A percentile compares a stretch with the other conserved stretches of the same genome.
phyloP scores from a whole-genome alignment of 2,113 vertebrate genomes.

The Archilochus colubris region DNA sequence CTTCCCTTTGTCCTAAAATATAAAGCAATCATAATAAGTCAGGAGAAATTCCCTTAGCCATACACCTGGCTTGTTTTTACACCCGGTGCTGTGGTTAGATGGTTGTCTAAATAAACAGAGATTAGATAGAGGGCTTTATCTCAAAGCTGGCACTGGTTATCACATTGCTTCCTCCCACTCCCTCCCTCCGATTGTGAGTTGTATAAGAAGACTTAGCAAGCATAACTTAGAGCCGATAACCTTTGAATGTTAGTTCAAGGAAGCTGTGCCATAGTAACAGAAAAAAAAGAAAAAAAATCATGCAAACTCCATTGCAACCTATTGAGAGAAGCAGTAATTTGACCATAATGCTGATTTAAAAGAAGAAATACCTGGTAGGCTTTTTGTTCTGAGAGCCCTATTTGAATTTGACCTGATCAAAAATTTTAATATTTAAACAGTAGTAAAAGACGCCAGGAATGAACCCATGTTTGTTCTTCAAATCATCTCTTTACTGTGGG shows the following conservation, averaged over 20 bases:
- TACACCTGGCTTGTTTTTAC: slow-evolving; percentile 56
- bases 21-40: background rate
- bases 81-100: slow-evolving; percentile 15
- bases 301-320: background rate
- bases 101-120: slow-evolving; percentile 80
- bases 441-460: background rate
- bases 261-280: slow-evolving; percentile 55
- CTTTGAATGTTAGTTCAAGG: slow-evolving; percentile 70
- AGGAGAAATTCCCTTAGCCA: slow-evolving; percentile 34
- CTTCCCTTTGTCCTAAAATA: slow-evolving; percentile 52
- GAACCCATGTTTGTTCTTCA: slow-evolving; percentile 3
- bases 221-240: slow-evolving; percentile 74
- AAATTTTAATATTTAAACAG: slow-evolving; percentile 38
- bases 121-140: slow-evolving; percentile 78
- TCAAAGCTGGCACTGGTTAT: slow-evolving; percentile 79
- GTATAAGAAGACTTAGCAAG: slow-evolving; percentile 77
- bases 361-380: background rate
- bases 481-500: background rate
- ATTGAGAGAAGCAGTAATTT: slow-evolving; percentile 9
- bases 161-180: slow-evolving; percentile 72
- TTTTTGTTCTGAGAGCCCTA: background rate
- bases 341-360: background rate
- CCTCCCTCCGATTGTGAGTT: slow-evolving; percentile 78
- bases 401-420: background rate
- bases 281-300: background rate